These are phyloP conservation scores for Phyllotreta striolata DNA, from an alignment of 2,888 invertebrate genomes.

Conservation along the genomic window DNA sequence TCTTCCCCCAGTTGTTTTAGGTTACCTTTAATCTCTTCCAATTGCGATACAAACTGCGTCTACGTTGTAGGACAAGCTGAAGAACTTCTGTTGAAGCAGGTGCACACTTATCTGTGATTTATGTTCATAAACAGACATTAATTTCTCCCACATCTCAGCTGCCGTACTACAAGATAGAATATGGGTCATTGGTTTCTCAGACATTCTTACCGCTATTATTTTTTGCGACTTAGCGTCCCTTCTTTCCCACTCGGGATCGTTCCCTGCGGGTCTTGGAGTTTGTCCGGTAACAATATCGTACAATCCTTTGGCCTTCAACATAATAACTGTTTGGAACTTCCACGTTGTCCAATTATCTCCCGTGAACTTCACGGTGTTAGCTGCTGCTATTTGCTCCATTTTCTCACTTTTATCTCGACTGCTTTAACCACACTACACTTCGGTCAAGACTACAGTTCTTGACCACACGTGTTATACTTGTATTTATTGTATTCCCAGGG, in stretches of 20 bases:
- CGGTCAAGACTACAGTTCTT: too few species aligned
- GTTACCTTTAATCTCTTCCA: slow-evolving; percentile 39
- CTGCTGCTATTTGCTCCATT: too few species aligned
- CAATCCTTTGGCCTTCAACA: slow-evolving; percentile 35
- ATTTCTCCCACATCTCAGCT: slow-evolving; percentile 45
- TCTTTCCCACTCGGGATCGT: slow-evolving; percentile 33
- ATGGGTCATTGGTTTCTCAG: slow-evolving; percentile 42
- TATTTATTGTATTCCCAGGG: too few species aligned
- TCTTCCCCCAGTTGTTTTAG: slow-evolving; percentile 42
- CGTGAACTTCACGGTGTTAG: slow-evolving; percentile 15
- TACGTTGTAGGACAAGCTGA: slow-evolving; percentile 36
- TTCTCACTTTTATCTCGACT: too few species aligned
- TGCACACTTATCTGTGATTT: slow-evolving; percentile 42
- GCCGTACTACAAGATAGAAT: slow-evolving; percentile 41
- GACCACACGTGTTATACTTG: too few species aligned
- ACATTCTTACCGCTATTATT: slow-evolving; percentile 41
- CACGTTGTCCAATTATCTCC: slow-evolving; percentile 39
- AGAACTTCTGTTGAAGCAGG: slow-evolving; percentile 42
- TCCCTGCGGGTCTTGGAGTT: slow-evolving; percentile 13
- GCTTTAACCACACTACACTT: too few species aligned
- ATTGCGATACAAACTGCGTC: slow-evolving; percentile 37
- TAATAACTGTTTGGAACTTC: slow-evolving; percentile 41
- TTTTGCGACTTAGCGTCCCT: slow-evolving; percentile 45
- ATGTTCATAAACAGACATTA: slow-evolving; percentile 41
- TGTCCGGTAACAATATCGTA: slow-evolving; percentile 32